These are phyloP conservation scores for Perognathus longimembris DNA, from an alignment of 2,113 vertebrate species.

Conservation along the genomic window DNA sequence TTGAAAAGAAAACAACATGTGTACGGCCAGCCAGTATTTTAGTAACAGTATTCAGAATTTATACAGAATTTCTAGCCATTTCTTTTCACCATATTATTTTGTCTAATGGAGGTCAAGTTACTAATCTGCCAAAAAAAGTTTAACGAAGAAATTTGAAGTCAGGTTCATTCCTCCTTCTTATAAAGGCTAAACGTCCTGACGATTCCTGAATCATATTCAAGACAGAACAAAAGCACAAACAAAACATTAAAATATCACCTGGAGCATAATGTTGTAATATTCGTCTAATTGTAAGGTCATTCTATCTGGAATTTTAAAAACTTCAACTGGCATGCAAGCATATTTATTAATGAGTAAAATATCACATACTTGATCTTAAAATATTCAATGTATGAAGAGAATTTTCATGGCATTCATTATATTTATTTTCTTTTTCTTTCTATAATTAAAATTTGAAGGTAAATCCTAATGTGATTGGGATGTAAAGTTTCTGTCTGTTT, in stretches of 20 bases:
- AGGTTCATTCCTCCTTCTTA: conserved; percentile 17
- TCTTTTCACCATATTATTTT: conserved; percentile 30
- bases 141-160: conserved; percentile 63
- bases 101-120: conserved; percentile 34
- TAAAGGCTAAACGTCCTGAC: conserved; percentile 48
- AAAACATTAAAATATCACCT: conserved; percentile 70
- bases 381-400: conserved; percentile 43
- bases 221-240: conserved; percentile 21
- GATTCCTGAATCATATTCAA: conserved; percentile 53
- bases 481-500: not conserved
- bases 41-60: conserved; percentile 32
- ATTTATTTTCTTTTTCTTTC: conserved; percentile 46
- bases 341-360: conserved; percentile 54
- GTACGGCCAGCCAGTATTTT: not conserved
- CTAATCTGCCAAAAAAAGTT: conserved; percentile 23
- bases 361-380: conserved; percentile 33
- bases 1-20: not conserved
- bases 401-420: conserved; percentile 38
- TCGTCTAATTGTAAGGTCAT: conserved; percentile 66
- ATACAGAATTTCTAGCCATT: not conserved
- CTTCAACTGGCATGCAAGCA: conserved; percentile 54
- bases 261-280: conserved; percentile 59
- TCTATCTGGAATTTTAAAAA: conserved; percentile 57
- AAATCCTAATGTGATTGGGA: conserved; percentile 39
- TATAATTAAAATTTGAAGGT: conserved; percentile 65